Conservation (phyloP, 2,113 vertebrate genomes). For the Esox niger region DNA sequence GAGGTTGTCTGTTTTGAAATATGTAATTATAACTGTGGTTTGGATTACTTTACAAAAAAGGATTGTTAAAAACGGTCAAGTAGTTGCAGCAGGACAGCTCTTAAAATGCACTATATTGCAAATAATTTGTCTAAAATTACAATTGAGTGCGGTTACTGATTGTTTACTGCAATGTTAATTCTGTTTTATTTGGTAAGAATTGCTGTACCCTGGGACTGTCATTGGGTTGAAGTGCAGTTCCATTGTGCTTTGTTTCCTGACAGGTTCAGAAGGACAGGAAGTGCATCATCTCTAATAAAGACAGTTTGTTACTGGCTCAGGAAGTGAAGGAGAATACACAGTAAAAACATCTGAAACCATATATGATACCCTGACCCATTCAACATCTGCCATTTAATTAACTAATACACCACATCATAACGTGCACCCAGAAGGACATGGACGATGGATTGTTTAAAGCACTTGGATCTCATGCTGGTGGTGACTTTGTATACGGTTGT, state of each 20-base stretch:
- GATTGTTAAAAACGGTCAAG: too few relatives aligned
- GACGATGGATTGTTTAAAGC: too few relatives aligned
- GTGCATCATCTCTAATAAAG: conserved; percentile 24
- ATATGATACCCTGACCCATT: neutral
- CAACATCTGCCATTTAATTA: conserved; percentile 7
- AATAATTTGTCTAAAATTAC: too few relatives aligned
- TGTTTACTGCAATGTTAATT: too few relatives aligned
- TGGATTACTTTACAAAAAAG: too few relatives aligned
- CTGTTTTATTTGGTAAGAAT: neutral
- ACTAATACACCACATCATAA: conserved; percentile 2
- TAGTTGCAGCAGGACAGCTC: too few relatives aligned
- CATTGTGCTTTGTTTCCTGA: conserved; percentile 54
- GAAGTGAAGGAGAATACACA: conserved; percentile 4
- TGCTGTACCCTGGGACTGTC: neutral
- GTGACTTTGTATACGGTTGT: conserved; percentile 20
- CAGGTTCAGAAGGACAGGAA: conserved; percentile 43
- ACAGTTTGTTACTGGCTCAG: conserved; percentile 18
- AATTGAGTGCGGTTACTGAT: too few relatives aligned
- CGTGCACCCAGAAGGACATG: neutral
- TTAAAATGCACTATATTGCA: too few relatives aligned
- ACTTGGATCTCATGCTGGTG: neutral
- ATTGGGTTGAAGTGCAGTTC: conserved; percentile 12
- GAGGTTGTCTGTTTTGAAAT: neutral
- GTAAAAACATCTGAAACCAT: neutral
- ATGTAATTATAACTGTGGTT: too few relatives aligned